Evolutionary conservation across 2,888 invertebrate species (phyloP), one percentile per base, ranked within the genome.

Genomic region (Metalampra italica): DNA sequence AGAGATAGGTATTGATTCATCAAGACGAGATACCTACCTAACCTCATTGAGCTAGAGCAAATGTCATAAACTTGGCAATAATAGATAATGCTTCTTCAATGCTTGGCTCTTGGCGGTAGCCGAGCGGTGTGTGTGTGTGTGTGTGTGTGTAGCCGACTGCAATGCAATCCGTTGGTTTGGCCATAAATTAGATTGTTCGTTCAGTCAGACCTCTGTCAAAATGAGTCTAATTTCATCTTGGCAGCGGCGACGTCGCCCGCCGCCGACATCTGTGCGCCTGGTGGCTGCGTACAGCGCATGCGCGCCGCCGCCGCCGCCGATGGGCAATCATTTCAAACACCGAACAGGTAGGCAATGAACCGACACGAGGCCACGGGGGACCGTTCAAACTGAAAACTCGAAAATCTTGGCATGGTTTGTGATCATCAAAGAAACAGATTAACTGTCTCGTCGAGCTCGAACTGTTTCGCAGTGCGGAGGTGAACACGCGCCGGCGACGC

Each of bases 141-240:
- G 32, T 8, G 5, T 9, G 32, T 12, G 11, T 37, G 9, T 5
- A 22, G 22, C 5, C n/a, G 14, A 14, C 7, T 9, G 42, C 12
- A 22, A 30, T 30, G 22, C 15, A 37, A 22, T 13, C 2, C 12
- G 43, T 43, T 55, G 50, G 61, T 62, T 65, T 56, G 48, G 52
- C 49, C 54, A 67, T 69, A 67, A 69, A 71, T 75, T 57, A 60
- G 57, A 55, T 53, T 49, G 52, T 51, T 54, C 62, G 52, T 51
- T 54, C 62, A 71, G 62, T 54, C 62, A 71, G 62, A 55, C 64
- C 63, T 71, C 69, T 42, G 70, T 75, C 71, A 62, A 66, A 77
- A 75, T 73, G 52, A 69, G 69, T 73, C 74, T 80, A 81, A 81
- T 79, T 80, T 72, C 62, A 81, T 76, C 79, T 82, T 81, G 81